Conservation (phyloP, 2,797 vertebrate species). For the Cirrhinus molitorella region DNA sequence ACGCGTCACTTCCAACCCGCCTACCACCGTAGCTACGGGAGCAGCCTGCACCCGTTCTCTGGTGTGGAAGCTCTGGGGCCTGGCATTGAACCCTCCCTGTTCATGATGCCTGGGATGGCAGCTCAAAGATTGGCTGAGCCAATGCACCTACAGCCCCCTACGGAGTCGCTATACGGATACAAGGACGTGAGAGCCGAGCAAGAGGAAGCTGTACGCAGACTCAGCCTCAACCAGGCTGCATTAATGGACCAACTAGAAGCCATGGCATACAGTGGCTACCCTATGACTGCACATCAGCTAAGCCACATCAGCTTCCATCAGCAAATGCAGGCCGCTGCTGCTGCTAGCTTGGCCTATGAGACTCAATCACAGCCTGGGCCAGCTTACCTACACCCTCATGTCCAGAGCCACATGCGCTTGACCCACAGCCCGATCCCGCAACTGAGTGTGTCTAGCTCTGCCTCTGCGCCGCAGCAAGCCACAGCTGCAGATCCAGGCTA, state of each 20-base stretch:
- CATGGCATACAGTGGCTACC: constrained; percentile 83
- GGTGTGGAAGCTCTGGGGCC: constrained; percentile 78
- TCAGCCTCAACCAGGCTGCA: constrained; percentile 89
- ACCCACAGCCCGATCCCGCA: constrained; percentile 84
- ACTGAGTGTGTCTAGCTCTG: constrained; percentile 71
- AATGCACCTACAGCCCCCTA: constrained; percentile 81
- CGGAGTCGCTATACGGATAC: constrained; percentile 75
- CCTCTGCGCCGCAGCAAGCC: constrained; percentile 61
- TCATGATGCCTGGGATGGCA: constrained; percentile 80
- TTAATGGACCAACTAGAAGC: constrained; percentile 92
- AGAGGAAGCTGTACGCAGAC: constrained; percentile 83
- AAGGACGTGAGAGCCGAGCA: constrained; percentile 87
- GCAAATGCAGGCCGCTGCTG: constrained; percentile 79
- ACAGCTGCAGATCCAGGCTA: constrained; percentile 77
- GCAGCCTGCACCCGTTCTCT: constrained; percentile 86
- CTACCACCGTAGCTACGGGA: constrained; percentile 85
- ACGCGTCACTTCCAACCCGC: constrained; percentile 91
- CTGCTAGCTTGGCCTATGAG: constrained; percentile 84
- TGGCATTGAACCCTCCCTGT: constrained; percentile 72
- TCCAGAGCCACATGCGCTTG: constrained; percentile 84
- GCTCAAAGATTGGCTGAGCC: constrained; percentile 85
- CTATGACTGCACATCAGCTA: constrained; percentile 81
- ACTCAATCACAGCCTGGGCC: constrained; percentile 75
- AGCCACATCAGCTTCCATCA: constrained; percentile 84
- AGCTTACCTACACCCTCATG: constrained; percentile 85